A percentile compares a stretch with the other conserved stretches of the same genome.
phyloP scores from a whole-genome alignment of 2,888 invertebrate species.

The Ferdinandea cuprea region DNA sequence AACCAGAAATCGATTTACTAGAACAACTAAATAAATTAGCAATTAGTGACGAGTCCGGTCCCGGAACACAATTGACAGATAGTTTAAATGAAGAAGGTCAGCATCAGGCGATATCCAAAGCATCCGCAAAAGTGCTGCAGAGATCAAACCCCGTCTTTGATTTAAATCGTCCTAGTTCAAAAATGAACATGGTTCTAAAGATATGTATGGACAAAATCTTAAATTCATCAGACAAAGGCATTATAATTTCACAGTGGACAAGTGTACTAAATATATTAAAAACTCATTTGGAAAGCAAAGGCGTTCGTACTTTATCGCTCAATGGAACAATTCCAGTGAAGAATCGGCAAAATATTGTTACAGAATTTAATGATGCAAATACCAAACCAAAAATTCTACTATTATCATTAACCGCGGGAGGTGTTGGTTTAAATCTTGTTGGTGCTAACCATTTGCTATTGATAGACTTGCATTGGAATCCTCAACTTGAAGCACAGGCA shows the following conservation, averaged over 20 bases:
- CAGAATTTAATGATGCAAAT: slow-evolving; percentile 87
- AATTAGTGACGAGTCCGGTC: slow-evolving; percentile 81
- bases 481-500: slow-evolving; percentile 96
- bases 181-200: slow-evolving; percentile 85
- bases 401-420: slow-evolving; percentile 95
- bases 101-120: slow-evolving; percentile 84
- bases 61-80: neutral
- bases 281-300: slow-evolving; percentile 84
- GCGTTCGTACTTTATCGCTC: slow-evolving; percentile 86
- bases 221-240: slow-evolving; percentile 86
- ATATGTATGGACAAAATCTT: slow-evolving; percentile 85
- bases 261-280: slow-evolving; percentile 90
- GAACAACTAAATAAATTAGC: slow-evolving; percentile 87
- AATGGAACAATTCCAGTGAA: slow-evolving; percentile 90
- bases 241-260: slow-evolving; percentile 97
- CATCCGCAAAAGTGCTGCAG: slow-evolving; percentile 86
- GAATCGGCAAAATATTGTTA: slow-evolving; percentile 88
- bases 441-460: slow-evolving; percentile 96
- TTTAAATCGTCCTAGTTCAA: slow-evolving; percentile 86
- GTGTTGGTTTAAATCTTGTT: slow-evolving; percentile 95
- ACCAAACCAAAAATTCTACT: slow-evolving; percentile 88
- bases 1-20: slow-evolving; percentile 85
- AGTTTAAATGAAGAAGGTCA: slow-evolving; percentile 75
- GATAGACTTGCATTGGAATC: slow-evolving; percentile 98
- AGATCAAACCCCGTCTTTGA: slow-evolving; percentile 89